Conservation (phyloP, 2,797 vertebrate species). For the Momotus momota region DNA sequence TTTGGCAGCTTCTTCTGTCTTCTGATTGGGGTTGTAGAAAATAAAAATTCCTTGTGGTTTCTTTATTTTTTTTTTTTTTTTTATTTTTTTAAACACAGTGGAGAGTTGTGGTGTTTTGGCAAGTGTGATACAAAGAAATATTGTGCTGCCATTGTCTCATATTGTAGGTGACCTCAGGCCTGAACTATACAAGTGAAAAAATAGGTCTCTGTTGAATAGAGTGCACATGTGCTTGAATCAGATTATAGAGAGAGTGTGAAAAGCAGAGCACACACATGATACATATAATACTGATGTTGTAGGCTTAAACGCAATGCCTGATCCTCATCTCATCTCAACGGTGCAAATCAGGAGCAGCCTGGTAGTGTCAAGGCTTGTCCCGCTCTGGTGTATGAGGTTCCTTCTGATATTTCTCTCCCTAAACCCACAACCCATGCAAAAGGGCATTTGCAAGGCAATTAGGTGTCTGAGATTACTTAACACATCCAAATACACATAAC, state of each 20-base stretch:
- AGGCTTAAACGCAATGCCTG: neutral
- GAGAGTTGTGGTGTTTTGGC: conserved; percentile 61
- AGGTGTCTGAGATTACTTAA: neutral
- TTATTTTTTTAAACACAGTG: conserved; percentile 7
- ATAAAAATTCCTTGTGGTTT: conserved; percentile 80
- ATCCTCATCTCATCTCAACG: neutral
- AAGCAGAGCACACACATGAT: neutral
- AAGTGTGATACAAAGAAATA: conserved; percentile 59
- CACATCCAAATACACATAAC: neutral
- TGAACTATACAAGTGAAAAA: conserved; percentile 45
- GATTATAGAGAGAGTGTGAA: conserved; percentile 47
- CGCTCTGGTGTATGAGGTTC: neutral
- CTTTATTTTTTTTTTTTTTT: neutral
- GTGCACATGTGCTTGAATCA: conserved; percentile 42
- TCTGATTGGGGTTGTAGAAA: conserved; percentile 67
- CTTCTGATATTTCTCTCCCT: neutral
- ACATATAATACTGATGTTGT: neutral
- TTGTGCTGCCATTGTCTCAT: conserved; percentile 58
- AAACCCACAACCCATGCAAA: neutral
- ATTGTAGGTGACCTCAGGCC: conserved; percentile 61
- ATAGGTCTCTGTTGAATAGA: conserved; percentile 64
- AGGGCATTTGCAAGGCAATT: neutral
- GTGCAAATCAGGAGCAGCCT: neutral
- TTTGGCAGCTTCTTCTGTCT: conserved; percentile 68
- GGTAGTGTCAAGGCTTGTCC: neutral